Conservation (phyloP, 2,888 invertebrate species). For the Conomelus anceps region DNA sequence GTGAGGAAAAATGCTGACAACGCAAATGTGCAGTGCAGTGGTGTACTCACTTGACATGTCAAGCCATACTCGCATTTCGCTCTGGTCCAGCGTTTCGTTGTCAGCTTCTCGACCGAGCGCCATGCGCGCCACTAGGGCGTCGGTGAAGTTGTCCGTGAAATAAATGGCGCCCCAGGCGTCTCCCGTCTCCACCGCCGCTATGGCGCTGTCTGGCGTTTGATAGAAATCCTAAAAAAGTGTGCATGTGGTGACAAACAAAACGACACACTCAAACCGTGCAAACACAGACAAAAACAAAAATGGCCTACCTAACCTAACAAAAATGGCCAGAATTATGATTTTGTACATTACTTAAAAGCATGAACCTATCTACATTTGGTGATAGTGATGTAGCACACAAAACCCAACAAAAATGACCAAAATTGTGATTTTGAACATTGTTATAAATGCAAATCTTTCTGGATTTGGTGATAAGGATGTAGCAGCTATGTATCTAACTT, state of each 20-base stretch:
- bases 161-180: conserved; percentile 83
- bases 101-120: conserved; percentile 74
- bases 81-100: conserved; percentile 77
- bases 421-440: too few species aligned
- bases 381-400: too few species aligned
- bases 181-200: conserved; percentile 65
- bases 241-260: background rate
- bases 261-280: background rate
- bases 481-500: too few species aligned
- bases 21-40: background rate
- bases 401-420: too few species aligned
- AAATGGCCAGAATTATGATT: too few species aligned
- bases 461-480: too few species aligned
- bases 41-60: conserved; percentile 76
- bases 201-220: conserved; percentile 57
- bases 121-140: conserved; percentile 73
- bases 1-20: background rate
- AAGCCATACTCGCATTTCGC: conserved; percentile 81
- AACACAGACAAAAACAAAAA: background rate
- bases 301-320: too few species aligned
- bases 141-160: conserved; percentile 85
- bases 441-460: too few species aligned
- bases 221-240: conserved; percentile 49
- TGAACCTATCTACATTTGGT: too few species aligned
- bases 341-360: too few species aligned